Base-by-base conservation (phyloP, 37 sponge, comb jelly and placozoan genomes). In the Petrosia ficiformis region DNA sequence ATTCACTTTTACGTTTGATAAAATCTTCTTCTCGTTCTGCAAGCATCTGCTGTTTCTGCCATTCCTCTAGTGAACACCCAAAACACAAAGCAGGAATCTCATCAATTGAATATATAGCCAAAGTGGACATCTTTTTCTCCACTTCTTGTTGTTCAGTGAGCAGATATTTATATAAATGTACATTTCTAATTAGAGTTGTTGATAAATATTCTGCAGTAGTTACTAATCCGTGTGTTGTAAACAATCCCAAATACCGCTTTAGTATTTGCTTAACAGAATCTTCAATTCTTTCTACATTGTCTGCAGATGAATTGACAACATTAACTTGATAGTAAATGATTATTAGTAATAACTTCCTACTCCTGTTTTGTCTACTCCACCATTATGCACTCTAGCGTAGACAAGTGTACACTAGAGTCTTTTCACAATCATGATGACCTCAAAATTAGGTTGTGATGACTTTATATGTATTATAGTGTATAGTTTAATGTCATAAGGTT, bases 21-120 rank as follows among this genome's bases (percentile, higher is more conserved):
- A n/a, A 64, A 14, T 64, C 8, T 11, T 8, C 21, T 34, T 68
- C 70, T 16, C 30, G 8, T 25, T 33, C 4, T 34, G 39, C 38
- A 33, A 68, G 8, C 11, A 5, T 68, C 70, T 68, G 39, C 70
- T 68, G 30, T 4, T 33, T 68, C 34, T 68, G 39, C 70, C 70
- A 68, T 32, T 68, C 38, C 24, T 32, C 38, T 11, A 16, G 4
- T 14, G 24, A 25, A 33, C 22, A 36, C 38, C 70, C 70, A 8
- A 36, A 5, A 11, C 6, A 4, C 3, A 68, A 39, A 33, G 70
- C 39, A 37, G 70, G 70, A 19, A 31, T 36, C 39, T 25, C 4
- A 14, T 4, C 34, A 16, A 39, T 4, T 4, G 70, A 37, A 14
- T 33, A 14, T 4, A 68, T n/a, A 4, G 70, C 4, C 4, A 68